Conservation (phyloP, 1,140 invertebrate species). For the Meteorus sp. region DNA sequence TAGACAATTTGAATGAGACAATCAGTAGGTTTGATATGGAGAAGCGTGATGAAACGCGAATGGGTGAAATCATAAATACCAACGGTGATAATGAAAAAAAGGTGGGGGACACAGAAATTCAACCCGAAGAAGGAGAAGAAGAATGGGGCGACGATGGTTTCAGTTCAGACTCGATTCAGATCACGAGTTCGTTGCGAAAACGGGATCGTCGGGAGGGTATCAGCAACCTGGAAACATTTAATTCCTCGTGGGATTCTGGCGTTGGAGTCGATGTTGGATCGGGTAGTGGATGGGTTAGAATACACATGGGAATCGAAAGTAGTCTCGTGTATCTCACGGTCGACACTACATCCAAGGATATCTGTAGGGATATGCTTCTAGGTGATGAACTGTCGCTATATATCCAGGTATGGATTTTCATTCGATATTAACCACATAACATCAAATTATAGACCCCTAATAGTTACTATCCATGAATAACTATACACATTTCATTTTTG, state of each 20-base stretch:
- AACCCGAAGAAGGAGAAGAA: too few relatives aligned
- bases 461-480: not conserved
- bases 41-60: slow-evolving; percentile 20
- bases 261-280: slow-evolving; percentile 48
- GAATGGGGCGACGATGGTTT: slow-evolving; percentile 38
- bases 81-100: too few relatives aligned
- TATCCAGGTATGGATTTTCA: slow-evolving; percentile 59
- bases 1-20: slow-evolving; percentile 49
- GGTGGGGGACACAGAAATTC: too few relatives aligned
- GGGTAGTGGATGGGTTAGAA: slow-evolving; percentile 63
- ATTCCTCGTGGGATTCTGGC: slow-evolving; percentile 56
- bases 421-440: not conserved
- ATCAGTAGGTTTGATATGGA: slow-evolving; percentile 50
- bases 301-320: slow-evolving; percentile 64
- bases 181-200: slow-evolving; percentile 33
- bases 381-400: slow-evolving; percentile 64
- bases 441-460: not conserved
- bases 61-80: too few relatives aligned
- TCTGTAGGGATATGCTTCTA: slow-evolving; percentile 64
- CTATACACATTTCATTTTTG: too few relatives aligned
- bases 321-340: slow-evolving; percentile 64
- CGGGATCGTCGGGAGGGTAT: slow-evolving; percentile 27
- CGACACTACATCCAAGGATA: slow-evolving; percentile 64
- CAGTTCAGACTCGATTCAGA: slow-evolving; percentile 47
- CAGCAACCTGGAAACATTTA: slow-evolving; percentile 39